These are phyloP conservation scores for Ceyx cyanopectus DNA, from an alignment of 2,113 vertebrate genomes.

Conservation along the genomic window DNA sequence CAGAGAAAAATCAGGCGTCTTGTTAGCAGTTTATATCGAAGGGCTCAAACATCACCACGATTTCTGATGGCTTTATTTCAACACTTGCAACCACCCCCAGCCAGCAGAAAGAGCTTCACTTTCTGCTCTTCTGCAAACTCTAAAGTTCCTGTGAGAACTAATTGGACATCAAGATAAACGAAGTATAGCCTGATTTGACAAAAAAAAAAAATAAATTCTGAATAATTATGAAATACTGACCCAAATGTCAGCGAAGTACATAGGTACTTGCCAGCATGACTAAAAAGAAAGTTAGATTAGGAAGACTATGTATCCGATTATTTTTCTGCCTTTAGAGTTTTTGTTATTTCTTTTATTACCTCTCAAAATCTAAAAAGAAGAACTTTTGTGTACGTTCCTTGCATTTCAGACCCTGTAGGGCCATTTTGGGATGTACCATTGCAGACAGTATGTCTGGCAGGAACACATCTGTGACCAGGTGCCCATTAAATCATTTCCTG, in stretches of 20 bases:
- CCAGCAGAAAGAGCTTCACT: background rate
- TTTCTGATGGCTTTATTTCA: background rate
- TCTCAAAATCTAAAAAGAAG: conserved; percentile 13
- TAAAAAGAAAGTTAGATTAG: conserved; percentile 1
- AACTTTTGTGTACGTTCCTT: background rate
- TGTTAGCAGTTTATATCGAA: background rate
- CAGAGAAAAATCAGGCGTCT: background rate
- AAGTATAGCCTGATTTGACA: background rate
- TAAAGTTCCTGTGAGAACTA: background rate
- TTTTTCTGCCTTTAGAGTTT: background rate
- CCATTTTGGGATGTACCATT: conserved; percentile 52
- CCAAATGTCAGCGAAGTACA: background rate
- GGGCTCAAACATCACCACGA: background rate
- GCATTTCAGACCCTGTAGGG: conserved; percentile 40
- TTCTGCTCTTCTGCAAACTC: background rate
- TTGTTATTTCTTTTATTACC: conserved; percentile 19
- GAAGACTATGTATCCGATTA: background rate
- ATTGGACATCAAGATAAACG: background rate
- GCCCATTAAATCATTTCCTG: conserved; percentile 73
- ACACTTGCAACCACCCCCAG: background rate
- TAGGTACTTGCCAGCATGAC: background rate
- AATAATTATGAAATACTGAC: background rate
- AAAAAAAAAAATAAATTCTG: background rate
- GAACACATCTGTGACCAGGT: conserved; percentile 68
- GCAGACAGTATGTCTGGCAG: conserved; percentile 64